Evolutionary conservation across 2,797 vertebrate species (phyloP), one percentile per base, ranked within the genome.

Genomic region (Ambastaia sidthimunki): DNA sequence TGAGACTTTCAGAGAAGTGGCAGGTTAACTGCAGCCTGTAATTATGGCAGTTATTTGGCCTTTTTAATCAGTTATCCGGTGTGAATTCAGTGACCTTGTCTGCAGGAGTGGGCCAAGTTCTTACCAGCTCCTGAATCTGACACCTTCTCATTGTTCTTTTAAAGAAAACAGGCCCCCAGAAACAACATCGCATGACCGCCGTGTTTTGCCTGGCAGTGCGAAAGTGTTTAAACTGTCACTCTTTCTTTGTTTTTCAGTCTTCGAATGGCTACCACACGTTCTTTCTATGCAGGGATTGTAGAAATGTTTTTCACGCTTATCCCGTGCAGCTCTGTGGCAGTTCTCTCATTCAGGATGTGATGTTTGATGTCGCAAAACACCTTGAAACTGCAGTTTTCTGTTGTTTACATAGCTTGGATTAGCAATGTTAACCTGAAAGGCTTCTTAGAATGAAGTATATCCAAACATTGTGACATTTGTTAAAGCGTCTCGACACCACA

Each of bases 381-480:
- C 67, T 55, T 41, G 7, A 70, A 82, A 67, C 62, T 44, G 44
- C 18, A 31, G 50, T 16, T 63, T 13, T 57, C 21, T 19, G 9
- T 54, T 83, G 81, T 85, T 81, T 83, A 82, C 69, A 69, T 62
- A 55, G 75, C 70, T 78, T 31, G 16, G 70, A 80, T 81, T 80
- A 83, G 75, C 57, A 50, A 2, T 50, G 34, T 16, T 83, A 76
- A 86, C 84, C 71, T 80, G 77, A 70, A 69, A 62, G 60, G 44
- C 72, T 78, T 68, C 47, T 70, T 31, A 18, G 48, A 84, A 34
- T 62, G 71, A 67, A 63, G 71, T 71, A 82, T 74, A 63, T 81
- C 37, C 79, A 85, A 83, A 83, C 75, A 74, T 54, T 41, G 1
- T 76, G 83, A 74, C 82, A 47, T 84, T 66, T 78, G 69, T 75